Evolutionary conservation across 2,888 invertebrate species (phyloP).

Genomic region (Liodrosophila aerea): DNA sequence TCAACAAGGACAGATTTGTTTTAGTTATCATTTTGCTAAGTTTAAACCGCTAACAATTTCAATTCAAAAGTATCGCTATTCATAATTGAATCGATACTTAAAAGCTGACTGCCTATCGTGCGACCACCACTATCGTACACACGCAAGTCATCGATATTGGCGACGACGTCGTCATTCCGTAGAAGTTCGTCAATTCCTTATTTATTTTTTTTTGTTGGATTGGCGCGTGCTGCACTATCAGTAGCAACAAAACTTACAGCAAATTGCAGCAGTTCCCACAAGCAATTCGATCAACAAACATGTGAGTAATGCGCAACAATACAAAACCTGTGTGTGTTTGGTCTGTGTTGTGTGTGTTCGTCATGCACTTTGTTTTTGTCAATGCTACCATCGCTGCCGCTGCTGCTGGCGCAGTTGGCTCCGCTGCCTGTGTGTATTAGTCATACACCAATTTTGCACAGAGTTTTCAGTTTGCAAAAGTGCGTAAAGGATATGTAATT

Average conservation of each 20-base stretch:
- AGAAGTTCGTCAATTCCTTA: conserved; percentile 35
- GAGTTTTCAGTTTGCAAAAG: conserved; percentile 30
- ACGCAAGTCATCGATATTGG: conserved; percentile 4
- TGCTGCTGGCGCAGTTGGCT: neutral
- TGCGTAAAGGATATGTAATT: conserved; percentile 35
- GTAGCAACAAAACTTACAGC: conserved; percentile 1
- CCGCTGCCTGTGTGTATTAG: conserved; percentile 42
- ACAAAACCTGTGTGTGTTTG: conserved; percentile 13
- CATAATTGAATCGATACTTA: neutral
- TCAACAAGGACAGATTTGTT: too few relatives aligned
- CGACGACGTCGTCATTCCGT: conserved; percentile 39
- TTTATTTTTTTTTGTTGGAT: conserved; percentile 42
- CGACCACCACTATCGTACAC: conserved; percentile 15
- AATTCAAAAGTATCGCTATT: too few relatives aligned
- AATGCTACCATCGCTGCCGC: conserved; percentile 14
- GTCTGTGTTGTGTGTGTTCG: conserved; percentile 19
- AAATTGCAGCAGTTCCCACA: neutral
- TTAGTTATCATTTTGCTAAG: too few relatives aligned
- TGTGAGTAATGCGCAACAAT: conserved; percentile 52
- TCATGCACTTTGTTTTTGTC: conserved; percentile 60
- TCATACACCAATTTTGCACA: conserved; percentile 41
- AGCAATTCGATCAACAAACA: conserved; percentile 34
- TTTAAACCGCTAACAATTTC: too few relatives aligned
- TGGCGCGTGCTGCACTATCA: conserved; percentile 17
- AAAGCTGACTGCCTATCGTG: neutral